Evolutionary conservation across 2,113 vertebrate species (phyloP).

Genomic region (Tympanuchus pallidicinctus): DNA sequence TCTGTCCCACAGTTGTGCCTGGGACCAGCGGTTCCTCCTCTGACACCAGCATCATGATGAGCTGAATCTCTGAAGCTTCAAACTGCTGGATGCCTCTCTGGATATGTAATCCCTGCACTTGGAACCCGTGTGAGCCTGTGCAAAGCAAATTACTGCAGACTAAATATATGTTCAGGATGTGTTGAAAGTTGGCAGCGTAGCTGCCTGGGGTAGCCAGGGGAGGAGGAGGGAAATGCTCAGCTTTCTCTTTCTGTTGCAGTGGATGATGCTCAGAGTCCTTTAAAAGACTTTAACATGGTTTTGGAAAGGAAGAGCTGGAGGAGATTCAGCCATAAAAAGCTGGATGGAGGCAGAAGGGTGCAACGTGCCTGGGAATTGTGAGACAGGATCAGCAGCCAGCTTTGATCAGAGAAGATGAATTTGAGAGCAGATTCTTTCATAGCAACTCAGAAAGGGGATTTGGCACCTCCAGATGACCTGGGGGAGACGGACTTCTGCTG

Average conservation of each 20-base stretch:
- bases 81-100: not conserved
- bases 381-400: not conserved
- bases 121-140: not conserved
- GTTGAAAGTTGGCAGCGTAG: slow-evolving; percentile 31
- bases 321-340: not conserved
- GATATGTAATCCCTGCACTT: not conserved
- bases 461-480: not conserved
- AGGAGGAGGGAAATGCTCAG: not conserved
- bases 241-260: not conserved
- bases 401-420: not conserved
- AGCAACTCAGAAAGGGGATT: not conserved
- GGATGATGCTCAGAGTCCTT: not conserved
- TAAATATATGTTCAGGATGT: slow-evolving; percentile 50
- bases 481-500: not conserved
- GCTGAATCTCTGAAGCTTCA: not conserved
- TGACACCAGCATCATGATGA: not conserved
- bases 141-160: slow-evolving; percentile 50
- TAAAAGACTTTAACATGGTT: not conserved
- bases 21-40: not conserved
- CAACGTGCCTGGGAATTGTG: not conserved
- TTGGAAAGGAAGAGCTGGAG: slow-evolving; percentile 34
- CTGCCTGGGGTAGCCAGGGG: slow-evolving; percentile 31
- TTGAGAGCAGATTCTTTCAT: not conserved
- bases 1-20: not conserved
- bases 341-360: not conserved